These are phyloP conservation scores for Panurus biarmicus DNA, from an alignment of 2,113 vertebrate species.

Conservation along the genomic window DNA sequence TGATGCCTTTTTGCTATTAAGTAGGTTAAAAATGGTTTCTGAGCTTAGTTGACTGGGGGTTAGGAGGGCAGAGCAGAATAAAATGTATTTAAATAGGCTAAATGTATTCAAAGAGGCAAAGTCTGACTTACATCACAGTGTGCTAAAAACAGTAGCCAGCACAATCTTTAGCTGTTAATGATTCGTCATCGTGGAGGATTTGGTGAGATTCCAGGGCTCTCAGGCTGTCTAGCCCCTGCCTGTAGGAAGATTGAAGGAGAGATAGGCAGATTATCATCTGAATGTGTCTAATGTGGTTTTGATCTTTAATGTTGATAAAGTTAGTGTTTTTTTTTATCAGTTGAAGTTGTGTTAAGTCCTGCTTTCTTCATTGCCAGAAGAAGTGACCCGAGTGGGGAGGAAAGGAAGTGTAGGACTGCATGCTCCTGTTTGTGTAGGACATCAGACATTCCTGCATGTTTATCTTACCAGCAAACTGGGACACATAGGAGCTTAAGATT, in stretches of 20 bases:
- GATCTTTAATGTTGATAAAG: neutral
- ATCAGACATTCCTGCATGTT: neutral
- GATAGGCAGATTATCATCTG: conserved; percentile 8
- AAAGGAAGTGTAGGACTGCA: neutral
- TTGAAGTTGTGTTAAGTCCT: neutral
- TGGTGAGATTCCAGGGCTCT: conserved; percentile 14
- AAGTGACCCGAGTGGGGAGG: neutral
- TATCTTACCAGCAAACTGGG: neutral
- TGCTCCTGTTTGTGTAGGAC: neutral
- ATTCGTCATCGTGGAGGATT: neutral
- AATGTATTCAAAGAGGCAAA: neutral
- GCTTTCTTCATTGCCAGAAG: neutral
- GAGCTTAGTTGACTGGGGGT: neutral
- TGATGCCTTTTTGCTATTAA: neutral
- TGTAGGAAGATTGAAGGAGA: neutral
- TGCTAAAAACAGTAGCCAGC: conserved; percentile 13
- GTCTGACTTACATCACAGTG: neutral
- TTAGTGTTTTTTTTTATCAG: neutral
- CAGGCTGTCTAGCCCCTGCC: neutral
- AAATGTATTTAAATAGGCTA: neutral
- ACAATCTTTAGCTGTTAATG: conserved; percentile 31
- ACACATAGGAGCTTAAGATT: neutral
- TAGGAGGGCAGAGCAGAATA: neutral
- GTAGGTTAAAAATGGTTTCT: neutral
- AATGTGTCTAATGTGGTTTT: neutral